Conservation (phyloP, 2,113 vertebrate species). For the Labrus mixtus region DNA sequence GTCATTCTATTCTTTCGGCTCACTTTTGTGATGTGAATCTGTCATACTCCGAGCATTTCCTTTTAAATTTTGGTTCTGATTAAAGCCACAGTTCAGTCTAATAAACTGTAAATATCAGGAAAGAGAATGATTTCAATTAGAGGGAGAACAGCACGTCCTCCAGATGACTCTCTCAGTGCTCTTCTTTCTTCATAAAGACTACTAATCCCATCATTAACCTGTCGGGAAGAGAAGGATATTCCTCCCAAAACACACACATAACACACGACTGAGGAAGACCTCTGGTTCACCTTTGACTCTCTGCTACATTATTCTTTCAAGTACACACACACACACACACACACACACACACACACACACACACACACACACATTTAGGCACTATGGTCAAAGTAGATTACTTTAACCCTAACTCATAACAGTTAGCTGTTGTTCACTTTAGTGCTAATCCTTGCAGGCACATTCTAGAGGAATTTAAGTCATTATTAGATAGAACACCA, state of each 20-base stretch:
- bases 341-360: neutral
- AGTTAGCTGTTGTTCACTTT: neutral
- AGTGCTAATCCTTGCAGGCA: too few species aligned
- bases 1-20: too few species aligned
- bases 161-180: slow-evolving; percentile 51
- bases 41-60: slow-evolving; percentile 61
- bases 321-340: neutral
- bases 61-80: slow-evolving; percentile 63
- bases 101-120: slow-evolving; percentile 57
- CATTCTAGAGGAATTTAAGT: neutral
- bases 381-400: neutral
- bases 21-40: slow-evolving; percentile 1
- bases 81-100: slow-evolving; percentile 57
- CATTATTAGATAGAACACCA: too few species aligned
- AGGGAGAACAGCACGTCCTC: slow-evolving; percentile 33
- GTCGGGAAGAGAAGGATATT: slow-evolving; percentile 28
- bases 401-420: neutral
- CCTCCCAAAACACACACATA: slow-evolving; percentile 5
- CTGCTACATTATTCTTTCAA: neutral
- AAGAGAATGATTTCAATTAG: slow-evolving; percentile 14
- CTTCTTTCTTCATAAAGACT: slow-evolving; percentile 46
- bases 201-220: slow-evolving; percentile 75
- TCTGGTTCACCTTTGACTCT: slow-evolving; percentile 18
- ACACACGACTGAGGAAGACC: slow-evolving; percentile 19
- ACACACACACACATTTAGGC: slow-evolving; percentile 7